phyloP scores from a whole-genome alignment of 2,113 vertebrate species.

The Microcebus lehilahytsara region DNA sequence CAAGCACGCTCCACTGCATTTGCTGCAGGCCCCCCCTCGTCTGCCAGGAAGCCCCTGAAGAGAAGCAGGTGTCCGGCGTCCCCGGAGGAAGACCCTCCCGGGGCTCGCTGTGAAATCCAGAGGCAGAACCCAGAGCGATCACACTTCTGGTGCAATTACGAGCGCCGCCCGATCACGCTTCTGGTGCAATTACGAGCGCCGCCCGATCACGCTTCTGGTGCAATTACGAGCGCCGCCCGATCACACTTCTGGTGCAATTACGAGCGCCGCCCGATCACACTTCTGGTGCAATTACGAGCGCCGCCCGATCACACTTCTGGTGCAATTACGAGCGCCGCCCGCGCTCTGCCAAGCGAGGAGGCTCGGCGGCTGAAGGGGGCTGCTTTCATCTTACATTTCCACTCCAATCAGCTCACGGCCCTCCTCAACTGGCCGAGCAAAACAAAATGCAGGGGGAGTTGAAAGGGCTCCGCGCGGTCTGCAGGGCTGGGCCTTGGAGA shows the following conservation, averaged over 20 bases:
- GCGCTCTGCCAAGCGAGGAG: constrained; percentile 71
- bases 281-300: constrained; percentile 53
- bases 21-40: neutral
- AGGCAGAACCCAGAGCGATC: constrained; percentile 77
- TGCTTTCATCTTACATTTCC: constrained; percentile 74
- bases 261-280: constrained; percentile 76
- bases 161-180: constrained; percentile 75
- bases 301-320: constrained; percentile 75
- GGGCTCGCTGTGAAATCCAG: constrained; percentile 57
- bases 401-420: constrained; percentile 77
- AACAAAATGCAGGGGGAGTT: constrained; percentile 49
- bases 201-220: constrained; percentile 77
- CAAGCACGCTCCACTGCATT: neutral
- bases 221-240: constrained; percentile 76
- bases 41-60: neutral
- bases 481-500: constrained; percentile 45
- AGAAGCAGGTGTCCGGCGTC: constrained; percentile 63
- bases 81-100: constrained; percentile 48
- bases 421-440: constrained; percentile 69
- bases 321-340: constrained; percentile 75
- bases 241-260: constrained; percentile 78
- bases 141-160: constrained; percentile 77
- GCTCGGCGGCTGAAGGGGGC: constrained; percentile 72
- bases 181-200: constrained; percentile 43
- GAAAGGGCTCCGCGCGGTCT: constrained; percentile 23